A percentile compares a stretch with the other conserved stretches of the same genome.
phyloP scores from a whole-genome alignment of 2,113 vertebrate genomes.

The Vulpes lagopus region DNA sequence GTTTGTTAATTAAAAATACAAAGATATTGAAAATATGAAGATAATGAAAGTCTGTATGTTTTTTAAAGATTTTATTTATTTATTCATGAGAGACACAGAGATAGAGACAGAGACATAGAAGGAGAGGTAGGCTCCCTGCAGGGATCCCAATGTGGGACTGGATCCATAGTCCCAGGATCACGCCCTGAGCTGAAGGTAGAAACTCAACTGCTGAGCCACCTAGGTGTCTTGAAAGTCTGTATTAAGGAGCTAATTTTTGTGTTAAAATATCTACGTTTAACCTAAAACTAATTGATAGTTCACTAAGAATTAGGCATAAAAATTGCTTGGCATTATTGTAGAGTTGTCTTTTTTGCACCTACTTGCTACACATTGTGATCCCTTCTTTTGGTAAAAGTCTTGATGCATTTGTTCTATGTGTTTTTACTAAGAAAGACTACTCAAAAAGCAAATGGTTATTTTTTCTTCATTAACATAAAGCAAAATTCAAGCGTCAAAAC shows the following conservation, averaged over 20 bases:
- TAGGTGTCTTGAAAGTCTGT: not conserved
- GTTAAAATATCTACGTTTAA: not conserved
- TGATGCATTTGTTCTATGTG: not conserved
- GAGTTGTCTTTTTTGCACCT: not conserved
- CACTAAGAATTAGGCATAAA: not conserved
- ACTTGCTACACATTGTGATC: not conserved
- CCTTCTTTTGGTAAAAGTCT: not conserved
- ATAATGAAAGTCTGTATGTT: not conserved
- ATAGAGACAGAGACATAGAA: too few species aligned
- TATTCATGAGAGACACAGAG: too few species aligned
- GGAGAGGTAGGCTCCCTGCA: too few species aligned
- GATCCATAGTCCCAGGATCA: too few species aligned
- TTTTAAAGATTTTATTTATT: too few species aligned
- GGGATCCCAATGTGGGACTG: too few species aligned
- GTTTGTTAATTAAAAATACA: not conserved
- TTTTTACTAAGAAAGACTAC: not conserved
- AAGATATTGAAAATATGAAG: too few species aligned
- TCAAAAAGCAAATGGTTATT: not conserved
- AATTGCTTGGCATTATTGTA: not conserved
- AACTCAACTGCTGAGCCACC: too few species aligned
- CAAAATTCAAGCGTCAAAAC: not conserved
- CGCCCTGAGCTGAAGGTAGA: too few species aligned
- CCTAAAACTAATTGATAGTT: not conserved
- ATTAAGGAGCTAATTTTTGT: not conserved
- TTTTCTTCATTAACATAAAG: slow-evolving; percentile 7